Conservation (phyloP, 2,888 invertebrate genomes). For the Kuschelorhynchus macadamiae region DNA sequence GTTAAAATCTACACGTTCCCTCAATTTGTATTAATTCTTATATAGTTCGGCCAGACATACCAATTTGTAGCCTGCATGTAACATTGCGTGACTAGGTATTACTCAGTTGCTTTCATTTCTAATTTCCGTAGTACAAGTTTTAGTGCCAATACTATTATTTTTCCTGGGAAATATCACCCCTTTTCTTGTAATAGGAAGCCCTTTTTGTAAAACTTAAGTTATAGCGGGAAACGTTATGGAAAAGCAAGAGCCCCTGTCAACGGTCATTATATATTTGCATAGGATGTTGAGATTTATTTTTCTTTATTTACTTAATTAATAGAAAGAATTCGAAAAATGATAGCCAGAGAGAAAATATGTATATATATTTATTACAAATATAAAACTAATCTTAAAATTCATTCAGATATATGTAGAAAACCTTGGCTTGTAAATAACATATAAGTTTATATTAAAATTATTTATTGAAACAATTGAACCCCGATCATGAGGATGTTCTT, state of each 20-base stretch:
- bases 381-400: too few relatives aligned
- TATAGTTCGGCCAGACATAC: constrained; percentile 24
- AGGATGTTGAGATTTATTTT: background rate
- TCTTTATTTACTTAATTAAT: too few relatives aligned
- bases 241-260: background rate
- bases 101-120: constrained; percentile 43
- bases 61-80: constrained; percentile 37
- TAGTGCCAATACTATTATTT: constrained; percentile 46
- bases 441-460: too few relatives aligned
- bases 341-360: too few relatives aligned
- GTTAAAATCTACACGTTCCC: constrained; percentile 33
- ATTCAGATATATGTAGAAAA: too few relatives aligned
- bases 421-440: too few relatives aligned
- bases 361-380: too few relatives aligned
- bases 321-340: too few relatives aligned
- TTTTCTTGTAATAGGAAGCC: constrained; percentile 33
- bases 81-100: constrained; percentile 42
- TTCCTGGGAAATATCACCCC: constrained; percentile 39
- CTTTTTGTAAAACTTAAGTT: constrained; percentile 4
- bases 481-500: too few relatives aligned
- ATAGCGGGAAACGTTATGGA: background rate
- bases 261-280: background rate
- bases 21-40: constrained; percentile 36
- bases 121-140: constrained; percentile 44
- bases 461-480: too few relatives aligned